Evolutionary conservation across 2,888 invertebrate species (phyloP), one percentile per base, ranked within the genome.

Genomic region (Melieria crassipennis): DNA sequence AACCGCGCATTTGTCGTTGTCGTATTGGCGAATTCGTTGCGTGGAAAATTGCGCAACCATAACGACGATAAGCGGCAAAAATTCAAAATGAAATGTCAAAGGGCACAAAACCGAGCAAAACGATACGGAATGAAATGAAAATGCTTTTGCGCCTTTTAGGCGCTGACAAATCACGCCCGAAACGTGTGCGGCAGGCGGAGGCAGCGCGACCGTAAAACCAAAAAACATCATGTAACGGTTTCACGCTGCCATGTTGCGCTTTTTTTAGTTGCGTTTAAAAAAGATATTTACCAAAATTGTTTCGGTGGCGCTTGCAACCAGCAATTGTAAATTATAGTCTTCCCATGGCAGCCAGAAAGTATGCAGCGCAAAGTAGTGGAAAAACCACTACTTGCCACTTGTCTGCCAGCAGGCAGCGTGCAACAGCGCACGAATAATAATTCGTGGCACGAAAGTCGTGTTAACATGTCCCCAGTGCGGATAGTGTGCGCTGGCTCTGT

Each of bases 391-490:
- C 7, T 47, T 52, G 69, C 72, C 47, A 50, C 13, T 43, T 42
- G 50, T 50, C 13, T 10, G 48, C 16, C 48, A 57, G 63, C 62
- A 65, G 55, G 47, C 47, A 57, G 13, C 48, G 7, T 46, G 69
- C 58, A 50, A 30, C 55, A 55, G 10, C 45, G n/a, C 48, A 79
- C 79, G 83, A 80, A 82, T 84, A 84, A 84, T 84, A 84, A 84
- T 83, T 84, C 82, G 60, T 82, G 83, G 83, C 83, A 84, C 81
- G 84, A 82, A 80, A 81, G 82, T 83, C 85, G 81, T 84, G 85
- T 84, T 84, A 84, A 84, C 85, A 84, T 84, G 82, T 84, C 85
- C 83, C 85, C 80, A 79, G 81, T 79, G 76, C 78, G 78, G 77
- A 79, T 79, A 78, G 30, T 47, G 47, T 68, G 70, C 71, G 62